Evolutionary conservation across 1,140 invertebrate species (phyloP), one percentile per base, ranked within the genome.

Genomic region (Bactericera cockerelli): DNA sequence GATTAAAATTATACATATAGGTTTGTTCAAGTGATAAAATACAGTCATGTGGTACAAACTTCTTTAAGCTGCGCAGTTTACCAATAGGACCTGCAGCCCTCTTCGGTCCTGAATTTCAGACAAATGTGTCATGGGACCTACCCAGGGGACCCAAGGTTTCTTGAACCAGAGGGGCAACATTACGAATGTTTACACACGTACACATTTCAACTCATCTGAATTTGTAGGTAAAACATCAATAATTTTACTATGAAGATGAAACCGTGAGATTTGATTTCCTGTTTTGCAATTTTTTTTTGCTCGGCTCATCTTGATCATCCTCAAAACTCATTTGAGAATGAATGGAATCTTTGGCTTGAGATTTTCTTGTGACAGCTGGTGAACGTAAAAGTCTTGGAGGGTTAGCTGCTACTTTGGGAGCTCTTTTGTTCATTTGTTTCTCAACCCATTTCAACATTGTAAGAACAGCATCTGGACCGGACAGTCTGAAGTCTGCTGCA

Each of bases 391-490:
- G 42, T 39, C 59, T 55, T n/a, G 57, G 33, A 6, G 62, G 57
- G 28, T 59, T 36, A 16, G 22, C n/a, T 16, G 42, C 39, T 11
- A 63, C 38, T 14, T 81, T 72, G 0, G 83, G 84, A 65, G 85
- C 83, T 61, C 86, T 80, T 42, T 79, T 77, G 63, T 83, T 85
- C 65, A 91, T 77, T 67, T 89, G 85, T 56, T 87, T 75, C 66
- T 90, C 87, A 1, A 93, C 84, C 88, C 89, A 93, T 66, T 87
- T 89, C 3, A 93, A 72, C 82, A 92, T 84, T 0, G 87, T 88
- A 6, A 92, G 76, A 0, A 93, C 89, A 0, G 88, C 87, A 70
- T 92, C 89, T 6, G 88, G 88, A 24, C 85, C 88, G 0, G 89
- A 87, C 26, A 92, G 73, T 63, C 89, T 81, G 57, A 86, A 78